These are phyloP conservation scores for Auanema freiburgensis DNA, from an alignment of 2,888 invertebrate species.

Conservation along the genomic window DNA sequence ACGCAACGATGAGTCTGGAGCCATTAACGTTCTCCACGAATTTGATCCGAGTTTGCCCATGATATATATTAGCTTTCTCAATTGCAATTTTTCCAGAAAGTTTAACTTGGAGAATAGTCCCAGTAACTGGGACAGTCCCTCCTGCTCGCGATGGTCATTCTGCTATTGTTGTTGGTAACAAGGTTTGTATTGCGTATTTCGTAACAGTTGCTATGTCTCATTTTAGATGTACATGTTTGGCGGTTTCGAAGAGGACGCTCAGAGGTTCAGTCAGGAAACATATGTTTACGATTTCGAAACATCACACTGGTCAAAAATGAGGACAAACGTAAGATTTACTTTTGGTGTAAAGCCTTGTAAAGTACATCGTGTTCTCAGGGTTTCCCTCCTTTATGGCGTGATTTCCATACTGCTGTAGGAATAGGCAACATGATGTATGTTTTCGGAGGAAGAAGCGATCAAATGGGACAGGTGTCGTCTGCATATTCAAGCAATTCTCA, in stretches of 20 bases:
- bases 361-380: conserved; percentile 68
- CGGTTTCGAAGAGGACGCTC: conserved; percentile 83
- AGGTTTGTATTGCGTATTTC: conserved; percentile 4
- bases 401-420: conserved; percentile 85
- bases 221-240: conserved; percentile 83
- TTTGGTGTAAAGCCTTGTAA: neutral
- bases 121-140: conserved; percentile 74
- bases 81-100: conserved; percentile 57
- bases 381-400: conserved; percentile 76
- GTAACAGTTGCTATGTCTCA: neutral
- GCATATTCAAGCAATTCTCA: conserved; percentile 60
- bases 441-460: conserved; percentile 84
- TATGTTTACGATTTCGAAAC: conserved; percentile 77
- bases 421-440: conserved; percentile 81
- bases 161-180: conserved; percentile 69
- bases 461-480: conserved; percentile 66
- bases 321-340: conserved; percentile 46
- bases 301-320: conserved; percentile 72
- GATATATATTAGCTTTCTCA: neutral
- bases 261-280: conserved; percentile 80
- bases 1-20: conserved; percentile 78
- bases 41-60: conserved; percentile 77
- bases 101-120: conserved; percentile 65
- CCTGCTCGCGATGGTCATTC: conserved; percentile 87
- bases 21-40: conserved; percentile 80